Conservation (phyloP, 2,113 vertebrate species). For the Petroica traversi region DNA sequence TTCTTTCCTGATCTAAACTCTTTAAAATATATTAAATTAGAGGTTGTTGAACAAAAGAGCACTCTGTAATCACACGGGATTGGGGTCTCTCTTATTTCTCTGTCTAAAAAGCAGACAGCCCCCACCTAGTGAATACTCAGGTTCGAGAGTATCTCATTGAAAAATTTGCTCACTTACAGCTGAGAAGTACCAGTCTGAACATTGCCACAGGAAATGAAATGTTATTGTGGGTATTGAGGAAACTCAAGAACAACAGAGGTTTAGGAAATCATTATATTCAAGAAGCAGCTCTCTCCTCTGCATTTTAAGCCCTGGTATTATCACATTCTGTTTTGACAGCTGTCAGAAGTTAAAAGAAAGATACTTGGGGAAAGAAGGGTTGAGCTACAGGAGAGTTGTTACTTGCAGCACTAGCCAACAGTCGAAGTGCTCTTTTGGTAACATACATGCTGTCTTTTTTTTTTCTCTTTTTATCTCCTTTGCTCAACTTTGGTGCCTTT, state of each 20-base stretch:
- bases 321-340: conserved; percentile 51
- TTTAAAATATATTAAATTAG: not conserved
- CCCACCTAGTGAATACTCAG: not conserved
- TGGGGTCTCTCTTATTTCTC: not conserved
- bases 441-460: not conserved
- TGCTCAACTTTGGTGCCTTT: not conserved
- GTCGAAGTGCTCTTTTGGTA: not conserved
- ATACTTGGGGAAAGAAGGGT: not conserved
- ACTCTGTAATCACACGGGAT: not conserved
- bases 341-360: conserved; percentile 41
- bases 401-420: not conserved
- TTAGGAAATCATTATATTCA: not conserved
- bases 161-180: not conserved
- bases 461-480: not conserved
- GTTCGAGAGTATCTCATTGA: not conserved
- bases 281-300: not conserved
- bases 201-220: not conserved
- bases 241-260: not conserved
- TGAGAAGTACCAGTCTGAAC: not conserved
- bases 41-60: not conserved
- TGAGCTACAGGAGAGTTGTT: not conserved
- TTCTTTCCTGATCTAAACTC: not conserved
- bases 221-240: not conserved
- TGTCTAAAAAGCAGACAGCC: not conserved
- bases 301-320: not conserved